Base-by-base conservation (phyloP, 2,113 vertebrate species). In the Rattus rattus region DNA sequence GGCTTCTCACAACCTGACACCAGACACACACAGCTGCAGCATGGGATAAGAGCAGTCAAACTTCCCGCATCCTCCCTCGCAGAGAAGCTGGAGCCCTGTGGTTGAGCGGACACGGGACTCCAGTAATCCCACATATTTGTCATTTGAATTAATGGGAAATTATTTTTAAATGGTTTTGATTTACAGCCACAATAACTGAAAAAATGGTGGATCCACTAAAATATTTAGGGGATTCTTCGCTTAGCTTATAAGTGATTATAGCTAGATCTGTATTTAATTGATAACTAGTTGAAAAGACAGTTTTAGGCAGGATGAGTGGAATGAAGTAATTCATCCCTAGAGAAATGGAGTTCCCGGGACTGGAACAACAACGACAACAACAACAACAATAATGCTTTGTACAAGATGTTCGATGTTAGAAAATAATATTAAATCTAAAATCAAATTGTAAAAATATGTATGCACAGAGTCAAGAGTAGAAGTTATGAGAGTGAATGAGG, bases 131-230 rank as follows among this genome's bases (percentile, higher is more conserved):
- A 54, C 52, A 54, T 43, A 43, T 43, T 11, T 81, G 19, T n/a
- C 70, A 36, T 9, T n/a, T 72, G 36, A 72, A 72, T 72, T 72
- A n/a, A 36, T 59, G 10, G 92, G 61, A 36, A n/a, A 92, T 17
- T 11, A 88, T 56, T 96, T 69, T 59, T 54, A 91, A 95, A 59
- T 72, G 22, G n/a, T 52, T 72, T 36, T 88, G n/a, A 24, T 65
- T 97, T 95, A 94, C n/a, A 88, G n/a, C 1, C 69, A 89, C 19
- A 85, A 20, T 54, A 90, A 95, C 24, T 83, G n/a, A 88, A 67
- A 92, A 10, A 76, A 93, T 12, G 6, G 30, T 73, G n/a, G 11
- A 85, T 54, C 7, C 36, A 92, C 94, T 65, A 77, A 92, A 39
- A 96, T 56, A 90, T 69, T 59, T 76, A 92, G 59, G 56, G 11